Evolutionary conservation across 2,113 vertebrate genomes (phyloP), one percentile per base, ranked within the genome.

Genomic region (Lepisosteus osseus): DNA sequence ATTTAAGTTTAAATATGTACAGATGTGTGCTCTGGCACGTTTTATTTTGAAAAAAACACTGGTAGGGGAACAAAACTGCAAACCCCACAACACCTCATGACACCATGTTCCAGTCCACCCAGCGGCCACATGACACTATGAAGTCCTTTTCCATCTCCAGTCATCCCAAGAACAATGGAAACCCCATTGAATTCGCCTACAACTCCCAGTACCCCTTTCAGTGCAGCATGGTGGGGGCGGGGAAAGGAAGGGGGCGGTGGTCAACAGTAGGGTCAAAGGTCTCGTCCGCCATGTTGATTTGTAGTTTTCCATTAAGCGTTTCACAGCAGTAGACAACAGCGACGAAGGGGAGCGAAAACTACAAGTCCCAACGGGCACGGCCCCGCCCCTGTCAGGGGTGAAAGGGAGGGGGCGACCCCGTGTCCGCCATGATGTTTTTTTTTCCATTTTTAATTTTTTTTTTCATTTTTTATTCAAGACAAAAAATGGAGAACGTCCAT

Each of bases 401-500:
- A 72, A 70, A 45, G 70, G 76, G 75, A 65, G 77, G 75, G 59
- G 64, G 71, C 71, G 65, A 72, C 71, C 71, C 63, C 71, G 71
- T 65, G 64, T 71, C 75, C 70, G 57, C 61, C 63, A 71, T 74
- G 68, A 74, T 74, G 75, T 72, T 73, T 71, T 73, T 74, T 72
- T 80, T 77, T 74, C 74, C 80, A 78, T 84, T 78, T 84, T 81
- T 82, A 77, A 83, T 82, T 80, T 80, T 83, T 86, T 89, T 82
- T 80, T 84, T 83, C 68, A 71, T 79, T 79, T 75, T 71, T 61
- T 77, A 73, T 47, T 67, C 1, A 15, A 74, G 72, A 73, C 74
- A 80, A 77, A 79, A 29, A 76, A 76, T 78, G 71, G 79, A 78
- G 74, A 73, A 67, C 51, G 80, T 67, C 72, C 65, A 76, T 80